These are phyloP conservation scores for Eupithecia subfuscata DNA, from an alignment of 2,888 invertebrate genomes.

Conservation along the genomic window DNA sequence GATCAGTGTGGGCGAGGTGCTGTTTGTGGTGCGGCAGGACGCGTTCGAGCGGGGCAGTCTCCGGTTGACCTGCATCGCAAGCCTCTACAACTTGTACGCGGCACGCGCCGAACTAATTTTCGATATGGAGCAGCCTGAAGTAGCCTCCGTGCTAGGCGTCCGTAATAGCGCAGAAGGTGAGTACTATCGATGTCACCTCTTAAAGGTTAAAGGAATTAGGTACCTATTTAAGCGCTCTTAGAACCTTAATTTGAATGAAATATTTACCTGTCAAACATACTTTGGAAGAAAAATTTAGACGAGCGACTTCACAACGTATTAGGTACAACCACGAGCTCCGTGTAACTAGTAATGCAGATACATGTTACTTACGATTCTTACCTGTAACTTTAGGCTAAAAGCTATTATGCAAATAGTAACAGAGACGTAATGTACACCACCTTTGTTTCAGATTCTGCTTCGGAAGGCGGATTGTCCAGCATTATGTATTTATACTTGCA, in stretches of 20 bases:
- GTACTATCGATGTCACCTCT: slow-evolving; percentile 53
- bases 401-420: slow-evolving; percentile 30
- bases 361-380: slow-evolving; percentile 20
- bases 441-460: slow-evolving; percentile 70
- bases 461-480: too few species aligned
- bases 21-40: slow-evolving; percentile 85
- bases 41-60: slow-evolving; percentile 87
- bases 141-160: slow-evolving; percentile 89
- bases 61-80: slow-evolving; percentile 87
- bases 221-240: background rate
- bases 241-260: background rate
- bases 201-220: background rate
- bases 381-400: slow-evolving; percentile 33
- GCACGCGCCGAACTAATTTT: slow-evolving; percentile 85
- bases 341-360: slow-evolving; percentile 18
- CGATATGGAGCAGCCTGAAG: slow-evolving; percentile 89
- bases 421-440: slow-evolving; percentile 27
- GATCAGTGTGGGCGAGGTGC: slow-evolving; percentile 78
- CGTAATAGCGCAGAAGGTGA: slow-evolving; percentile 85
- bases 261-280: background rate
- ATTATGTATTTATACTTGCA: background rate
- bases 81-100: slow-evolving; percentile 87
- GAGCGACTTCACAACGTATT: background rate
- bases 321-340: slow-evolving; percentile 1
- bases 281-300: background rate